A percentile compares a stretch with the other conserved stretches of the same genome.
Conservation (phyloP, 2,113 vertebrate genomes). For the Pardalotus punctatus region DNA sequence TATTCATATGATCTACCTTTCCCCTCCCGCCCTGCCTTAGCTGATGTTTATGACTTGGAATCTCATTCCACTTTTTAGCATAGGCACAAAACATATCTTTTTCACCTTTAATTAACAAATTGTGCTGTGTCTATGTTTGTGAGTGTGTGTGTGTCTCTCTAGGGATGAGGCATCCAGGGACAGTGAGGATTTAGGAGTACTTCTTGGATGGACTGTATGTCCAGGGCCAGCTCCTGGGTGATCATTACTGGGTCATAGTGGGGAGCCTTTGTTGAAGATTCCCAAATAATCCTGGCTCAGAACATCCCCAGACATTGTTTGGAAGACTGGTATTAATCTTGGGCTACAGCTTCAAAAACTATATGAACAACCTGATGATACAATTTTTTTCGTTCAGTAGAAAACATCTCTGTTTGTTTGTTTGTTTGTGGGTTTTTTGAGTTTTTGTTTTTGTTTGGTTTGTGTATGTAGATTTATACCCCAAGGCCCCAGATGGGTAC, state of each 20-base stretch:
- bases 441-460: neutral
- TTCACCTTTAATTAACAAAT: neutral
- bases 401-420: neutral
- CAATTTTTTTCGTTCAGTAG: neutral
- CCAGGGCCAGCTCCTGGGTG: neutral
- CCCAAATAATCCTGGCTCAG: neutral
- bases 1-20: neutral
- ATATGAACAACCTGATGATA: neutral
- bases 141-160: neutral
- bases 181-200: neutral
- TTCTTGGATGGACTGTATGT: no score
- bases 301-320: neutral
- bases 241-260: accelerated
- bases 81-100: neutral
- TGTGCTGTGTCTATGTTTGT: neutral
- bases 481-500: neutral
- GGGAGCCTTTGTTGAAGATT: neutral
- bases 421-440: neutral
- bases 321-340: neutral
- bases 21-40: accelerated
- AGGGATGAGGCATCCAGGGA: neutral
- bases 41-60: neutral
- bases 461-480: neutral
- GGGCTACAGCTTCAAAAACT: neutral
- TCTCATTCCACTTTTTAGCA: neutral